A percentile compares a stretch with the other conserved stretches of the same genome.
Conservation (phyloP, 2,113 vertebrate genomes). For the Vidua chalybeata region DNA sequence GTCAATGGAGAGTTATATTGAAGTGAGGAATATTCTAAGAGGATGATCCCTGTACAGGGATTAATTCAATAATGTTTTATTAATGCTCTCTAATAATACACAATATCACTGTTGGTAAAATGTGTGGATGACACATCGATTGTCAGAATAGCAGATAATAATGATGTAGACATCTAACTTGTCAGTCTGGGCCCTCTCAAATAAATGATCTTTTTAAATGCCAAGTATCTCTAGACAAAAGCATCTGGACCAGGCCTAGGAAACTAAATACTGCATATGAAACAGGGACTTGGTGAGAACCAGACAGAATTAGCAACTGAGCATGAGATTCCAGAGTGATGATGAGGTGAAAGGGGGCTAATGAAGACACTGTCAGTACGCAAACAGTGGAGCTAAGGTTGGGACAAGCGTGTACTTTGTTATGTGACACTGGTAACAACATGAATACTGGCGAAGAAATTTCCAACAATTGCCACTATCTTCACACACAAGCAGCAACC, state of each 20-base stretch:
- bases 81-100: constrained; percentile 8
- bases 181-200: neutral
- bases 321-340: neutral
- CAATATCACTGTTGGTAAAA: neutral
- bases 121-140: neutral
- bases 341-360: neutral
- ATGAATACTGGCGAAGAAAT: neutral
- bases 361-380: neutral
- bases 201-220: neutral
- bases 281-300: neutral
- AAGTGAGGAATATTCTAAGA: constrained; percentile 4
- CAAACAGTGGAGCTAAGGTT: neutral
- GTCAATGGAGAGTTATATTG: neutral
- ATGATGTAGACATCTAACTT: neutral
- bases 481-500: neutral
- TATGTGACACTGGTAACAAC: neutral
- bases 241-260: neutral
- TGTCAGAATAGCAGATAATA: neutral
- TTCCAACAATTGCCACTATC: neutral
- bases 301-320: neutral
- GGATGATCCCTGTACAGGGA: neutral
- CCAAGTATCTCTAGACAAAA: neutral
- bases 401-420: neutral
- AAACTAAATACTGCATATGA: neutral
- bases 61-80: constrained; percentile 42